A percentile compares a stretch with the other conserved stretches of the same genome.
Evolutionary conservation across 2,797 vertebrate genomes (phyloP).

Genomic region (Hipposideros larvatus): DNA sequence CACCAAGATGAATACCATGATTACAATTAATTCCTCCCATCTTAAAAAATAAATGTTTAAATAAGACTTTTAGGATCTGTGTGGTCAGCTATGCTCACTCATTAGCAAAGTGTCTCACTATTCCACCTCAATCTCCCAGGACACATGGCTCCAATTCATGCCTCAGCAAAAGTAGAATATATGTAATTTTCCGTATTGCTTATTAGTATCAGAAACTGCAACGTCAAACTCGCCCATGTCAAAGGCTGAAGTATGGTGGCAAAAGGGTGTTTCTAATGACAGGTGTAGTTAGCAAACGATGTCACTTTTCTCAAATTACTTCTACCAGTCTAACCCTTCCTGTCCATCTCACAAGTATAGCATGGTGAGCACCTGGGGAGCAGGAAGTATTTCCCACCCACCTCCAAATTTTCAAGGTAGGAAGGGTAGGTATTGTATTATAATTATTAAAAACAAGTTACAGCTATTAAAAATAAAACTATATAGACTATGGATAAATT

Average conservation of each 20-base stretch:
- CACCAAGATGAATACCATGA: neutral
- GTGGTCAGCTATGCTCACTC: neutral
- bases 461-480: slow-evolving; percentile 35
- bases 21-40: neutral
- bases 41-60: slow-evolving; percentile 34
- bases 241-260: neutral
- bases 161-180: neutral
- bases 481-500: neutral
- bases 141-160: neutral
- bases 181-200: neutral
- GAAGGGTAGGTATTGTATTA: neutral
- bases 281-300: neutral
- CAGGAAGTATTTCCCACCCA: neutral
- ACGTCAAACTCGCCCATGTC: neutral
- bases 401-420: neutral
- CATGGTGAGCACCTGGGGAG: neutral
- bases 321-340: neutral
- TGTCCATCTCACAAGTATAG: neutral
- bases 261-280: neutral
- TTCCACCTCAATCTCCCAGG: neutral
- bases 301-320: neutral
- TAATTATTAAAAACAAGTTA: neutral
- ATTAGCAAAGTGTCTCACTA: neutral
- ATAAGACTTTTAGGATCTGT: neutral
- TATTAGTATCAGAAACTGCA: slow-evolving; percentile 7